Conservation (phyloP, 1,140 invertebrate genomes). For the Papilio polytes region DNA sequence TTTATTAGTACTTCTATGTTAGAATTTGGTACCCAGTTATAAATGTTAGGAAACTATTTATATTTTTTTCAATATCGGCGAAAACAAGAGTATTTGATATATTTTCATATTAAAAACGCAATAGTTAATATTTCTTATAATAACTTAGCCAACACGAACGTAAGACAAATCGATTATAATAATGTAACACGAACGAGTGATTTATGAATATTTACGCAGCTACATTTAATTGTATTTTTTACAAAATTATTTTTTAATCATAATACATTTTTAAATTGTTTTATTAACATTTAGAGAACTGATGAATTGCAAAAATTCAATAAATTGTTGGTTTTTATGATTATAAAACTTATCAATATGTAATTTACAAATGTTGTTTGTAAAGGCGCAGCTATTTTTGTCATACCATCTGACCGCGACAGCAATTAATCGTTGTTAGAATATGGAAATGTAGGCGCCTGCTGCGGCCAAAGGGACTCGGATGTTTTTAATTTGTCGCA, state of each 20-base stretch:
- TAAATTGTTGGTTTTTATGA: neutral
- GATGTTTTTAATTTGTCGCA: constrained; percentile 74
- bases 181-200: neutral
- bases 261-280: no score
- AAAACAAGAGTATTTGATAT: no score
- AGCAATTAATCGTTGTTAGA: constrained; percentile 74
- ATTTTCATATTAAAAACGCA: neutral
- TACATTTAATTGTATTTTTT: neutral
- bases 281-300: no score
- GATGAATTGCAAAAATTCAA: neutral
- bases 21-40: no score
- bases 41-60: no score
- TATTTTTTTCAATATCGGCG: no score
- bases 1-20: no score
- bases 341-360: neutral
- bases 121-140: neutral
- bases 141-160: neutral
- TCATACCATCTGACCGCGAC: constrained; percentile 53
- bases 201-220: neutral
- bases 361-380: constrained; percentile 12
- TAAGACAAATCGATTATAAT: constrained; percentile 1
- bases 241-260: neutral
- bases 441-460: constrained; percentile 71
- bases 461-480: constrained; percentile 63
- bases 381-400: constrained; percentile 35